phyloP scores from a whole-genome alignment of 2,797 vertebrate species.

The Orientallactaga sibirica region DNA sequence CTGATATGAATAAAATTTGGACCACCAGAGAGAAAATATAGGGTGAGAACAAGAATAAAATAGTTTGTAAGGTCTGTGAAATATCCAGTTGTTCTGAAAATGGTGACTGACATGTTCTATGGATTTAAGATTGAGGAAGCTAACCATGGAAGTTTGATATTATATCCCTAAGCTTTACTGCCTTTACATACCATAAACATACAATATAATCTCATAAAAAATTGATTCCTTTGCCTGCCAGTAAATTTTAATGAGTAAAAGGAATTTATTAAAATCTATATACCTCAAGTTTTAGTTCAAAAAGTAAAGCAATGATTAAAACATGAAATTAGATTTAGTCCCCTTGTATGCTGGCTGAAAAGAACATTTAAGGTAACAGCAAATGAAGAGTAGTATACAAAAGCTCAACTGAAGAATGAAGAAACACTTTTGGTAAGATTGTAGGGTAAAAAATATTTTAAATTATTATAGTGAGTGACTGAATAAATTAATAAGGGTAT shows the following conservation, averaged over 20 bases:
- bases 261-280: not conserved
- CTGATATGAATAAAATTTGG: not conserved
- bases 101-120: not conserved
- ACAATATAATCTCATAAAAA: not conserved
- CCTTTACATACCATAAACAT: not conserved
- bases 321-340: not conserved
- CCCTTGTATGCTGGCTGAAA: not conserved
- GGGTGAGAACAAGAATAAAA: not conserved
- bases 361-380: constrained; percentile 3
- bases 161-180: not conserved
- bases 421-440: not conserved
- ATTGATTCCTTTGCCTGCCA: not conserved
- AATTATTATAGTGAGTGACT: not conserved
- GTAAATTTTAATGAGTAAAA: not conserved
- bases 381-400: not conserved
- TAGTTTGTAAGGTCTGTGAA: not conserved
- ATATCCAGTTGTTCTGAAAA: not conserved
- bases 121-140: not conserved
- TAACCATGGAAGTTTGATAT: not conserved
- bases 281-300: not conserved
- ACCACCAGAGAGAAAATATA: not conserved
- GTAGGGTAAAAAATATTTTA: not conserved
- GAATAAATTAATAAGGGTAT: not conserved
- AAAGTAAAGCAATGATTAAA: not conserved
- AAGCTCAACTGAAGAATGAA: constrained; percentile 23